Evolutionary conservation across 2,888 invertebrate genomes (phyloP).

Genomic region (Abrostola triplasia): DNA sequence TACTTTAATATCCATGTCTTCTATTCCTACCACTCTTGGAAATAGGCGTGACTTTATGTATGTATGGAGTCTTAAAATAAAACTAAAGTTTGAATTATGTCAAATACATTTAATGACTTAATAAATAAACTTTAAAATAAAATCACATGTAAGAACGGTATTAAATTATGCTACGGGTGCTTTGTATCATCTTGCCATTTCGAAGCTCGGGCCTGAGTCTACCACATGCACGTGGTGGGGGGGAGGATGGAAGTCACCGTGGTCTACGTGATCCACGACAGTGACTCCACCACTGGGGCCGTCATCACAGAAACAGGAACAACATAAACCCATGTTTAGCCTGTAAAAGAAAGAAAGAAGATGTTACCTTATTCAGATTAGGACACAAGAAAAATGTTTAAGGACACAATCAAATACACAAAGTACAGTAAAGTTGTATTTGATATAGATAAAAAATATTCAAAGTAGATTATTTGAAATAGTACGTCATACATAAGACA

Average conservation of each 20-base stretch:
- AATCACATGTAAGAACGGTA: background rate
- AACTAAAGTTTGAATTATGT: background rate
- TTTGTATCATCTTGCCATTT: slow-evolving; percentile 49
- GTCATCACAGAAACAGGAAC: slow-evolving; percentile 61
- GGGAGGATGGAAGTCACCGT: slow-evolving; percentile 37
- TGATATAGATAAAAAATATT: too few species aligned
- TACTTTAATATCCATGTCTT: too few species aligned
- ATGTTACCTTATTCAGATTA: too few species aligned
- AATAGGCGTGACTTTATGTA: too few species aligned
- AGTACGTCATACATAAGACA: too few species aligned
- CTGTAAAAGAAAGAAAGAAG: slow-evolving; percentile 15
- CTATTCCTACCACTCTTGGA: too few species aligned
- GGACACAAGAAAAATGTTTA: too few species aligned
- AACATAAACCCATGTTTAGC: slow-evolving; percentile 68
- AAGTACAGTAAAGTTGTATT: too few species aligned
- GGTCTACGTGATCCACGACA: slow-evolving; percentile 61
- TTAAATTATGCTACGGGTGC: slow-evolving; percentile 2
- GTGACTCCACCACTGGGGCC: slow-evolving; percentile 55
- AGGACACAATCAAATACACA: too few species aligned
- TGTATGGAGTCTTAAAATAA: too few species aligned
- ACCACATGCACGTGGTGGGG: slow-evolving; percentile 49
- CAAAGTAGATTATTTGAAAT: too few species aligned
- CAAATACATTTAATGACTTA: slow-evolving; percentile 1
- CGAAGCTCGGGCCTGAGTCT: slow-evolving; percentile 55
- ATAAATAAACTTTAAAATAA: slow-evolving; percentile 1